These are phyloP conservation scores for Tetragnatha versicolor DNA, from an alignment of 1,140 invertebrate genomes.

Conservation along the genomic window DNA sequence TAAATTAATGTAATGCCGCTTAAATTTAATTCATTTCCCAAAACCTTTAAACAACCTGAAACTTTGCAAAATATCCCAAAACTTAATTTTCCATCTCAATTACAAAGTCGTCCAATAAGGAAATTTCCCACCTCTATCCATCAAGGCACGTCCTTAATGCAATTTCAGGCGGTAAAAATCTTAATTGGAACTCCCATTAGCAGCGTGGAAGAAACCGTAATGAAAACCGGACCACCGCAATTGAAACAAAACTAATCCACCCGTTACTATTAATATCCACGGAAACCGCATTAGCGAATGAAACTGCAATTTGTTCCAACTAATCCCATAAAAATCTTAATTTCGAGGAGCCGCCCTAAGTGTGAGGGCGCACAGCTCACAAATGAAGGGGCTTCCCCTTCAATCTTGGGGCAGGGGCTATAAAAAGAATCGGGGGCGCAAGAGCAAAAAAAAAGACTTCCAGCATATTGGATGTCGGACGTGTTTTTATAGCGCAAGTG, in stretches of 20 bases:
- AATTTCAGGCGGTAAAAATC: too few species aligned
- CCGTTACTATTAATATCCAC: slow-evolving; percentile 2
- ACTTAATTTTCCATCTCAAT: too few species aligned
- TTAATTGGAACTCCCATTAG: too few species aligned
- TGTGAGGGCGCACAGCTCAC: not conserved
- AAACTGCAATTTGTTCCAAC: slow-evolving; percentile 21
- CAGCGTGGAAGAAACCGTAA: too few species aligned
- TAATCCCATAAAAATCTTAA: slow-evolving; percentile 32
- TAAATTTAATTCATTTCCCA: too few species aligned
- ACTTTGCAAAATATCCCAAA: too few species aligned
- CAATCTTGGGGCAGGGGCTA: not conserved
- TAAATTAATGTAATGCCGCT: too few species aligned
- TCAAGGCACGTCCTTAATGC: too few species aligned
- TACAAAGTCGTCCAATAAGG: too few species aligned
- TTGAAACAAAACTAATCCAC: slow-evolving; percentile 1
- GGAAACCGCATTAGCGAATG: slow-evolving; percentile 6
- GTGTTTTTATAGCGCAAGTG: slow-evolving; percentile 35
- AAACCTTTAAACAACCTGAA: too few species aligned
- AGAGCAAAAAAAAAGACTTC: not conserved
- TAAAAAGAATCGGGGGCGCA: not conserved
- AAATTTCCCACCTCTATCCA: too few species aligned
- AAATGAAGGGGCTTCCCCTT: not conserved
- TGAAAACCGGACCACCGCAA: not conserved
- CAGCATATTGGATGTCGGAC: not conserved
- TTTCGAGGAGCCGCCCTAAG: too few species aligned